A percentile compares a stretch with the other conserved stretches of the same genome.
These are phyloP conservation scores for Champsocephalus gunnari DNA, from an alignment of 2,797 vertebrate species.

Conservation along the genomic window DNA sequence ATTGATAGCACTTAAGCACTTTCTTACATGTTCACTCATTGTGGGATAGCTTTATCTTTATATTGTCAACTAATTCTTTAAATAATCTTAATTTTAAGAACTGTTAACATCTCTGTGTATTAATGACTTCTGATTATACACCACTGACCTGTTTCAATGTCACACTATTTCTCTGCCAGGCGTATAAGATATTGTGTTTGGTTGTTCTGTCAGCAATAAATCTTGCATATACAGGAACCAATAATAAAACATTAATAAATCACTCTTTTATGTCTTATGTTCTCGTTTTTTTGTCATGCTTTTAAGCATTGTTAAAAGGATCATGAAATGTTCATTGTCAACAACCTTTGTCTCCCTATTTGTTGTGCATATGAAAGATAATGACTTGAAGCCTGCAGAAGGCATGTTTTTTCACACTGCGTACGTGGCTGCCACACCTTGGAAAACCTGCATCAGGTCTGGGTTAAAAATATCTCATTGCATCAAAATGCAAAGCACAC, in stretches of 20 bases:
- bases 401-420: slow-evolving; percentile 10
- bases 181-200: too few species aligned
- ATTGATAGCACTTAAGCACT: slow-evolving; percentile 1
- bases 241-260: too few species aligned
- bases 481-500: slow-evolving; percentile 43
- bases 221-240: too few species aligned
- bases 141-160: neutral
- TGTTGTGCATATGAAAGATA: neutral
- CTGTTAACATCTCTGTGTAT: too few species aligned
- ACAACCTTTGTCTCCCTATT: neutral
- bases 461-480: slow-evolving; percentile 8
- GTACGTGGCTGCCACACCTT: slow-evolving; percentile 12
- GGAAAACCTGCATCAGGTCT: slow-evolving; percentile 4
- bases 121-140: neutral
- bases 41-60: neutral
- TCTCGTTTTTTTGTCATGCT: neutral
- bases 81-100: too few species aligned
- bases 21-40: neutral
- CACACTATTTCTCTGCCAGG: too few species aligned
- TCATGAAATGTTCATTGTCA: neutral
- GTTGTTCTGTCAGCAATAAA: too few species aligned
- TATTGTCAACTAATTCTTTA: neutral
- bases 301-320: neutral
- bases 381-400: neutral
- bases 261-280: neutral